These are phyloP conservation scores for Ceratosolen solmsi DNA, from an alignment of 1,140 invertebrate species.

Conservation along the genomic window DNA sequence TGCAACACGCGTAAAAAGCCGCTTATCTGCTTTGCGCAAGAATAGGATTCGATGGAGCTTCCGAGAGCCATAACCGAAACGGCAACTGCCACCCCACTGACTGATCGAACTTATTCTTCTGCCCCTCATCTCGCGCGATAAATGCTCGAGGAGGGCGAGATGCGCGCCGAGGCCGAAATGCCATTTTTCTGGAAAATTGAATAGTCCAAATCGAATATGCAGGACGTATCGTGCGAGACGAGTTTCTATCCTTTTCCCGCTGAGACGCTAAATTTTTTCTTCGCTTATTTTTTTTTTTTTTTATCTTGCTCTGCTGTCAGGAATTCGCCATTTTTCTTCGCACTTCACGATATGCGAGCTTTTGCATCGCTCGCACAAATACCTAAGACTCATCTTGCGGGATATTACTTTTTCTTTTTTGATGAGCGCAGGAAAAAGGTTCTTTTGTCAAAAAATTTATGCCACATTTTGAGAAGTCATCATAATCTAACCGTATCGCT, in stretches of 20 bases:
- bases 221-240: slow-evolving; percentile 17
- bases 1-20: slow-evolving; percentile 63
- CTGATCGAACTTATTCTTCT: slow-evolving; percentile 72
- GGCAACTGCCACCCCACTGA: slow-evolving; percentile 71
- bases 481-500: slow-evolving; percentile 21
- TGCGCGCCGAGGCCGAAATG: slow-evolving; percentile 36
- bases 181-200: slow-evolving; percentile 70
- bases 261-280: slow-evolving; percentile 29
- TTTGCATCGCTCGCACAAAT: slow-evolving; percentile 27
- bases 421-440: neutral
- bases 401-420: slow-evolving; percentile 42
- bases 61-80: slow-evolving; percentile 75
- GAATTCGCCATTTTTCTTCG: slow-evolving; percentile 59
- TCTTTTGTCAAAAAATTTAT: slow-evolving; percentile 36
- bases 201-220: slow-evolving; percentile 68
- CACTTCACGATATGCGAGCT: neutral
- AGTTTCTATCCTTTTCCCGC: neutral
- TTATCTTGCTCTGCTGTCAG: slow-evolving; percentile 44
- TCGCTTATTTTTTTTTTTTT: slow-evolving; percentile 29
- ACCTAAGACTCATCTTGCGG: slow-evolving; percentile 25
- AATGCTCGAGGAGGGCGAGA: neutral
- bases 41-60: slow-evolving; percentile 73
- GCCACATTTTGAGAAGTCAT: slow-evolving; percentile 29
- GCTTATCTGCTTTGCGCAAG: slow-evolving; percentile 74
- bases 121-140: neutral